Evolutionary conservation across 2,888 invertebrate genomes (phyloP).

Genomic region (Tethea ocularis): DNA sequence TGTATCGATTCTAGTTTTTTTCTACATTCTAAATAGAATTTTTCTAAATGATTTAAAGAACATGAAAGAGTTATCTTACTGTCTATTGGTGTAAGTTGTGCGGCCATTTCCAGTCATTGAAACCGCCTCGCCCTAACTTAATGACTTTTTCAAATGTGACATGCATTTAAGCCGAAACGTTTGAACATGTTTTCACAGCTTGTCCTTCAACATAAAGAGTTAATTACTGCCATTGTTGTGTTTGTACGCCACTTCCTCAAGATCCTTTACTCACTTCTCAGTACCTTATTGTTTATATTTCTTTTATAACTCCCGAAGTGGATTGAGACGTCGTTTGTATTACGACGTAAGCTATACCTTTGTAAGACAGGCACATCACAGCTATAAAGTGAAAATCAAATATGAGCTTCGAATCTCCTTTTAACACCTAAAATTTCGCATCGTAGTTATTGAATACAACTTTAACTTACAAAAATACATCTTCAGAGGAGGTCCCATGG

Average conservation of each 20-base stretch:
- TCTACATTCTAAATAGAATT: too few species aligned
- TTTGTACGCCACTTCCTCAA: slow-evolving; percentile 10
- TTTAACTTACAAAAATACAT: too few species aligned
- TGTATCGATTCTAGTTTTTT: too few species aligned
- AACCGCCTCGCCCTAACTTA: background rate
- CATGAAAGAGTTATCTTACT: too few species aligned
- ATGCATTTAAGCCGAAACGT: background rate
- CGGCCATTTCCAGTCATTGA: background rate
- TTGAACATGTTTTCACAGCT: slow-evolving; percentile 15
- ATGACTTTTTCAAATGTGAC: slow-evolving; percentile 5
- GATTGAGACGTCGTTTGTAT: slow-evolving; percentile 8
- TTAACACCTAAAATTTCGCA: background rate
- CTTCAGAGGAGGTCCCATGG: slow-evolving; percentile 46
- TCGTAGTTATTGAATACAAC: too few species aligned
- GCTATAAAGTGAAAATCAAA: too few species aligned
- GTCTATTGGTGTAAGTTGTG: too few species aligned
- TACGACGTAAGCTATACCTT: background rate
- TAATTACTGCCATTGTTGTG: slow-evolving; percentile 8
- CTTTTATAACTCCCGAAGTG: slow-evolving; percentile 7
- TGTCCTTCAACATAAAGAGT: slow-evolving; percentile 12
- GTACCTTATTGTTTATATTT: background rate
- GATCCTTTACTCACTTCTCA: slow-evolving; percentile 3
- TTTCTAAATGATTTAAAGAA: too few species aligned
- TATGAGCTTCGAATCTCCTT: background rate
- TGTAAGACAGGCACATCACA: background rate